A percentile compares a stretch with the other conserved stretches of the same genome.
phyloP scores from a whole-genome alignment of 2,797 vertebrate species.

The Australoheros facetus region DNA sequence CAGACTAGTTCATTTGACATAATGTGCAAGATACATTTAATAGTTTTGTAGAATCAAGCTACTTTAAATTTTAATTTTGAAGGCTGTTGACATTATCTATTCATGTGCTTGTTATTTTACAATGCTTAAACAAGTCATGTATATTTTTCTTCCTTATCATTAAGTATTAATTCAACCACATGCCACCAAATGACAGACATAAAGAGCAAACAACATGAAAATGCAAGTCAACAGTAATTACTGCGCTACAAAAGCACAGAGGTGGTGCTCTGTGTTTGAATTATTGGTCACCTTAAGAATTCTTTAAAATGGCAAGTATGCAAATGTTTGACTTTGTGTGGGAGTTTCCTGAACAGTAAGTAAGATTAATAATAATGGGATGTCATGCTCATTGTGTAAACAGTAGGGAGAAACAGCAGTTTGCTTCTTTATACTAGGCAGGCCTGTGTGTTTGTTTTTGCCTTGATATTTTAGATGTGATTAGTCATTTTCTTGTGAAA shows the following conservation, averaged over 20 bases:
- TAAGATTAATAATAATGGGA: constrained; percentile 20
- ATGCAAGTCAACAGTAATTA: background rate
- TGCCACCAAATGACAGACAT: background rate
- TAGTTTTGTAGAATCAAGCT: constrained; percentile 13
- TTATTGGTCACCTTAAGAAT: constrained; percentile 17
- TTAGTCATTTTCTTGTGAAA: background rate
- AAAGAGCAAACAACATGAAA: background rate
- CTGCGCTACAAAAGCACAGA: background rate
- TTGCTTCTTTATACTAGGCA: constrained; percentile 11
- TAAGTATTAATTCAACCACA: background rate
- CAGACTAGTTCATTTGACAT: constrained; percentile 20
- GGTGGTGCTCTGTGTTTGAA: background rate
- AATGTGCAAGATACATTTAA: constrained; percentile 11
- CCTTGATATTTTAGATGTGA: constrained; percentile 14
- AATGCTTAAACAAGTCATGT: background rate
- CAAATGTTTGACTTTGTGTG: constrained; percentile 19
- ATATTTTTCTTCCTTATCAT: background rate
- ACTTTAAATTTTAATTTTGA: background rate
- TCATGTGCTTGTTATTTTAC: background rate
- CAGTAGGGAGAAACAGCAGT: background rate
- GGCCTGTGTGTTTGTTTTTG: background rate
- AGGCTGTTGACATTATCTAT: background rate
- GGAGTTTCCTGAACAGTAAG: background rate
- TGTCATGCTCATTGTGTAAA: constrained; percentile 18
- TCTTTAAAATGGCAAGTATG: constrained; percentile 28